Percentiles rank a stretch among this genome's conserved stretches.
These are phyloP conservation scores for Poicephalus gulielmi DNA, from an alignment of 2,113 vertebrate species.

Conservation along the genomic window DNA sequence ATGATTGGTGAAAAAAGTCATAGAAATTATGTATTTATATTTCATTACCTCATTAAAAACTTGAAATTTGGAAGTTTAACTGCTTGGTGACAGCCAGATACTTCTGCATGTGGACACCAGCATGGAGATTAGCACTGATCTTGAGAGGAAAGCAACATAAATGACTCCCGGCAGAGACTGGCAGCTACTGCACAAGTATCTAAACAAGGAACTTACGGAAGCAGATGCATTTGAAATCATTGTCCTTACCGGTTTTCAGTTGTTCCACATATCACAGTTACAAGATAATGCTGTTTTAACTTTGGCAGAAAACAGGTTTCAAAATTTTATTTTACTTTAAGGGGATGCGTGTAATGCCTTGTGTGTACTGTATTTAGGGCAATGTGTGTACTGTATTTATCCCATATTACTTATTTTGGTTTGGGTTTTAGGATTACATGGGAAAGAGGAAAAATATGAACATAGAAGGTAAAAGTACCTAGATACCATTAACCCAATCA, in stretches of 20 bases:
- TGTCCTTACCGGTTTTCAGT: neutral
- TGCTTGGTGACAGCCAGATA: neutral
- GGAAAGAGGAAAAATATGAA: neutral
- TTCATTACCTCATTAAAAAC: neutral
- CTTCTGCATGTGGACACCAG: no score
- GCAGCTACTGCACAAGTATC: neutral
- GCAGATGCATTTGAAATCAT: neutral
- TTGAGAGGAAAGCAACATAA: fast-evolving
- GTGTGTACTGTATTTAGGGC: neutral
- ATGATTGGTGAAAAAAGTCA: neutral
- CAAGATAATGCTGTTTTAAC: neutral
- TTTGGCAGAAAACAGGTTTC: neutral
- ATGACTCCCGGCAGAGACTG: neutral
- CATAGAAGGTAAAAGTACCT: neutral
- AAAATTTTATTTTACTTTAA: neutral
- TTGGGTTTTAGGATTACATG: neutral
- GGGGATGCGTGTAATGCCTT: neutral
- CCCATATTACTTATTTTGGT: neutral
- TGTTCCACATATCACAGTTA: neutral
- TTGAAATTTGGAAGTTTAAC: neutral
- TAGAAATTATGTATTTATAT: neutral
- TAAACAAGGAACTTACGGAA: neutral
- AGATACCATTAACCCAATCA: neutral
- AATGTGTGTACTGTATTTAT: neutral
- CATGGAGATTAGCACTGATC: neutral